Base-by-base conservation (phyloP, 2,113 vertebrate species). In the Rhadina sibilatrix region DNA sequence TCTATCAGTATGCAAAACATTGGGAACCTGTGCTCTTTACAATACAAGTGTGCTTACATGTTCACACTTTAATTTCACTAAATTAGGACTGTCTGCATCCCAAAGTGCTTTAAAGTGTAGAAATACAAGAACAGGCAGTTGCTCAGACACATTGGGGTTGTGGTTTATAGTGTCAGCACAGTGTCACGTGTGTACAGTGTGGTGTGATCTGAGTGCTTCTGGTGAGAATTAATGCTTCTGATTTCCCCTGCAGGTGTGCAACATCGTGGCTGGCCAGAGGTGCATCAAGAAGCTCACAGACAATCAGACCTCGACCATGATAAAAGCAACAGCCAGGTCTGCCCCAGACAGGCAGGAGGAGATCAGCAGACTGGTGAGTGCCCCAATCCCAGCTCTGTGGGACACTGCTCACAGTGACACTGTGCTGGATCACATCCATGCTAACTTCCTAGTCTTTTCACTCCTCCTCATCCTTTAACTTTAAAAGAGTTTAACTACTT, bases 231-330 rank as follows among this genome's bases (percentile, higher is more conserved):
- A 27, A 52, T 1, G 1, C 30, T 53, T 54, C 75, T 44, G 86
- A 10, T 53, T 83, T 79, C 74, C 83, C 37, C 30, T 85, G 79
- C 9, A 99, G 99, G 99, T 99, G 57, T 99, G 99, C 97, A 99
- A 99, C 97, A 99, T 99, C 50, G 99, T 99, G 93, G 99, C 99
- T 61, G 99, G 99, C 92, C 99, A 99, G 88, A 97, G 99, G 56
- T 99, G 99, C 95, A 99, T 99, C 97, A 99, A 99, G 98, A 99
- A 99, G 96, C 98, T 99, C 33, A 99, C 99, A 0, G 99, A 99
- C 99, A 99, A 99, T 99, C 99, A 99, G 90, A 99, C 99, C 10
- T 99, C 99, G 8, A 99, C 99, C 25, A 99, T 99, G 99, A 99
- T 99, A 96, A 99, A 99, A 98, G 99, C 99, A 33, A 99, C 99